Evolutionary conservation across 1,140 invertebrate species (phyloP), one percentile per base, ranked within the genome.

Genomic region (Heliothis virescens): DNA sequence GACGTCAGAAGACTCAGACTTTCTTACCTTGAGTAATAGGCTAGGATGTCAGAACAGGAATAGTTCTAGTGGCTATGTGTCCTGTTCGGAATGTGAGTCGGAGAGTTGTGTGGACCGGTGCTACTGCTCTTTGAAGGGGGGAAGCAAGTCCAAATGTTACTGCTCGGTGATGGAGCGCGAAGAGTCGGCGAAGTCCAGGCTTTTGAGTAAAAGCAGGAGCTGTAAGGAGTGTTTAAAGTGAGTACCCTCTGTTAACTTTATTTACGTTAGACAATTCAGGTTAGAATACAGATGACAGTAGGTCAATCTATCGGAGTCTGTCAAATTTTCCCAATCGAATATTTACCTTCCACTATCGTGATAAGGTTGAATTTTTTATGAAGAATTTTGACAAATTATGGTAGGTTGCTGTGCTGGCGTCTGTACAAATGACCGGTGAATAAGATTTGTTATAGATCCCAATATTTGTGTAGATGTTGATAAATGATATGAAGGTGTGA

Each of bases 1-100:
- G 47, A 95, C 95, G 5, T 97, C 96, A 1, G 97, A 97, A 86
- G 97, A 97, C 87, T 97, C 96, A 53, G 96, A 96, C 84, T 96
- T 96, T 87, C 92, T 96, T 71, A 96, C 95, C 3, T 82, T 96
- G 71, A 95, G 95, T 60, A 93, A 95, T 86, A 83, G 94, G 48
- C 82, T 95, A 5, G 95, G 94, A 47, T 96, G 96, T 81, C 95
- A 96, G 72, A 96, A 97, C 82, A 94, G 96, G 57, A 97, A 97
- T 85, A 96, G 96, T 83, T 97, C 96, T 10, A 96, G 96, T 81
- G 96, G 96, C 9, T 98, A 98, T 86, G 97, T 98, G 7, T 98
- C 97, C 13, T 98, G 97, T 89, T 98, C 97, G 26, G 98, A 98
- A 92, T 98, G 97, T 86, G 97, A 98, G 86, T 97, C 97, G 11